Base-by-base conservation (phyloP, 2,113 vertebrate genomes). In the Eurystomus gularis region DNA sequence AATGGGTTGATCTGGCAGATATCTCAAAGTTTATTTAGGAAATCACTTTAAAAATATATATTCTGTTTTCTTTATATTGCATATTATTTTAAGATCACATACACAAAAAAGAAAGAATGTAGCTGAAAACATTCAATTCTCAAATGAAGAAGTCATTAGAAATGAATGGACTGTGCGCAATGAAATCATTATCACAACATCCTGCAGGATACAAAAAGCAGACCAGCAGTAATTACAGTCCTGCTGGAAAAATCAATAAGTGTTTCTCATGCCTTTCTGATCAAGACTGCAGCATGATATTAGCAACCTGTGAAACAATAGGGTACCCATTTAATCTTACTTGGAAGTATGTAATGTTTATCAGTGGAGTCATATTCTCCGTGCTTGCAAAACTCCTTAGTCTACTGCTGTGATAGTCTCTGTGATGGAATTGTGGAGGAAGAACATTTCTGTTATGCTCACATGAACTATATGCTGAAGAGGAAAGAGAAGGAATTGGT, bases 221-320 rank as follows among this genome's bases (percentile, higher is more conserved):
- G 75, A 78, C 58, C 39, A 46, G 17, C 13, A 75, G 76, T 83
- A 93, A 94, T 95, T 96, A 86, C 29, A 82, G 48, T 76, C 61
- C 65, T 57, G 57, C 52, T 83, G 71, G 44, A 90, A 93, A 95
- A 96, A 94, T 86, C 90, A 78, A 40, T 90, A 65, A n/a, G 11
- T 55, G 25, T 48, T 95, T 92, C 79, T 88, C 40, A 58, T 75
- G 29, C 31, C 29, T 90, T 93, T 88, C 71, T 81, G 71, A 83
- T 90, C 8, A 26, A 90, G 76, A 60, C 9, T 75, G 33, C 35
- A 51, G 46, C 39, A 75, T 66, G n/a, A 78, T 81, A 90, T 80
- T 86, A 94, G 23, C 60, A 94, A 88, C 44, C 42, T 55, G 20
- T 78, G 54, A 88, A 92, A 93, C 51, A 80, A 66, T 28, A 14